Percentiles rank a stretch among this genome's conserved stretches.
These are phyloP conservation scores for Misgurnus mizolepis DNA, from an alignment of 2,113 vertebrate species.

Conservation along the genomic window DNA sequence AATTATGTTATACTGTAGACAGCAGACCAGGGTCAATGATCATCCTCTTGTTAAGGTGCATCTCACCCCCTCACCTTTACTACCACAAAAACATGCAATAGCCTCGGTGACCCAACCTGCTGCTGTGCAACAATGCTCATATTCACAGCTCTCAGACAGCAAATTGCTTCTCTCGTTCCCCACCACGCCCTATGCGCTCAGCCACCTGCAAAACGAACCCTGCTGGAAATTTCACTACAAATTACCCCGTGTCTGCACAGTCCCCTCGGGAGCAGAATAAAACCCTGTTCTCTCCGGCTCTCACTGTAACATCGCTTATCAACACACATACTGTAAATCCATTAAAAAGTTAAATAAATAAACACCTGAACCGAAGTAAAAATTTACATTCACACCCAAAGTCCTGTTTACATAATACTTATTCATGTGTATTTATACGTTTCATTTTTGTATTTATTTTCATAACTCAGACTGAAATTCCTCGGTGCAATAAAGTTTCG, in stretches of 20 bases:
- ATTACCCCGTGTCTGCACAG: conserved; percentile 75
- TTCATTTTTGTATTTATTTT: background rate
- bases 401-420: background rate
- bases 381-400: background rate
- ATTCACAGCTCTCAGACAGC: conserved; percentile 72
- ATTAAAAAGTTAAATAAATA: conserved; percentile 17
- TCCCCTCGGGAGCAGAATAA: conserved; percentile 70
- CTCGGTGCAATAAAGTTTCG: conserved; percentile 57
- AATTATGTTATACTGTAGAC: background rate
- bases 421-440: background rate
- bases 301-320: conserved; percentile 53
- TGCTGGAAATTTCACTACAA: conserved; percentile 79
- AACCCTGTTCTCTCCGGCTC: conserved; percentile 64
- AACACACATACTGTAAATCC: conserved; percentile 23
- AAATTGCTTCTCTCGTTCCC: conserved; percentile 77
- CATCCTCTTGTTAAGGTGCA: conserved; percentile 10
- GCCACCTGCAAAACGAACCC: conserved; percentile 80
- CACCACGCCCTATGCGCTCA: conserved; percentile 72
- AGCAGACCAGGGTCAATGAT: background rate
- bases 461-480: conserved; percentile 15
- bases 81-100: conserved; percentile 41
- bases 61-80: conserved; percentile 17
- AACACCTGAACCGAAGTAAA: background rate
- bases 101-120: conserved; percentile 55
- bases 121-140: conserved; percentile 69